Base-by-base conservation (phyloP, 2,113 vertebrate species). In the Crocuta crocuta region DNA sequence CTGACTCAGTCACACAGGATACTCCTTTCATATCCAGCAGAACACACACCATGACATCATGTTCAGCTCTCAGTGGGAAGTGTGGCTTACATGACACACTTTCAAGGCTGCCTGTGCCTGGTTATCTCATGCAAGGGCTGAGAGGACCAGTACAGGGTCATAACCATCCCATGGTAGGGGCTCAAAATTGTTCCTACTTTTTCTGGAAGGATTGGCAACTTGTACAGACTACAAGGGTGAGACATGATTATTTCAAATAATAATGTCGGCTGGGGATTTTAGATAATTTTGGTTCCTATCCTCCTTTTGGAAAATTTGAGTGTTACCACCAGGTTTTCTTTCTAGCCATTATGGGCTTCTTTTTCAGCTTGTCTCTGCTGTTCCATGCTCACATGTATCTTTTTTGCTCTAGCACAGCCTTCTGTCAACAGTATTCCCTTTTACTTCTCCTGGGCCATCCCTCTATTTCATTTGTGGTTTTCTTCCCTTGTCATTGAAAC, bases 401-500 rank as follows among this genome's bases (percentile, higher is more conserved):
- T 89, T 96, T 96, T 53, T 66, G 87, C 83, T 31, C 63, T 63
- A 31, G 78, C 28, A 65, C 23, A 87, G 94, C 35, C 5, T 65
- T 48, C 89, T 96, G 58, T 76, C 87, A 43, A 66, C 13, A 87
- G 17, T 12, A 48, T 39, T 79, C 15, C 55, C 91, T 95, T 66
- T 68, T 10, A 39, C n/a, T 86, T 90, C 24, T 86, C 23, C 53
- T 71, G 31, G 23, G 1, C 83, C 19, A 26, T 90, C 81, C 28
- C 86, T 17, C 55, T 48, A 33, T 31, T 89, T 97, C 50, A 35
- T 8, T 19, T 73, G 81, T 0, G 63, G 15, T 10, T 96, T 94
- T 91, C 70, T 89, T 76, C 28, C 9, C 93, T 95, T 91, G 13
- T 92, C 94, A 95, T 50, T 89, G 85, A 92, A 88, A 86, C 91